Base-by-base conservation (phyloP, 2,113 vertebrate genomes). In the Cyprinus carpio region DNA sequence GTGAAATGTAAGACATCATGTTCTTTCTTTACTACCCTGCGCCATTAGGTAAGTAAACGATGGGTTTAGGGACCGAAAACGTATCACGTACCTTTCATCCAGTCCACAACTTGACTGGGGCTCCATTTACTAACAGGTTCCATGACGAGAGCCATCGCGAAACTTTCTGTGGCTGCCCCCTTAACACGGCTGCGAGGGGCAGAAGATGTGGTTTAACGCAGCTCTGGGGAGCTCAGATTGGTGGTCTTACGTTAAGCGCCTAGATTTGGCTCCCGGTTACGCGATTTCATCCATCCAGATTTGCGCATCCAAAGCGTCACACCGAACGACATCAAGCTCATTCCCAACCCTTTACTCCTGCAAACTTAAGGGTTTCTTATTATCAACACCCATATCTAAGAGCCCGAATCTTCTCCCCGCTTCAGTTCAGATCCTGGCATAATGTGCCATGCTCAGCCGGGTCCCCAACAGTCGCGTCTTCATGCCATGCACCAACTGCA, bases 51-150 rank as follows among this genome's bases (percentile, higher is more conserved):
- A 27, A 25, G 51, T 40, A 40, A 78, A 78, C 34, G 11, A 25
- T 46, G 10, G 77, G 13, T 43, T 80, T 27, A 27, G 13, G 23
- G 9, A 29, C 1, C 43, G 29, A 51, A 81, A 82, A 37, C 65
- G 81, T 46, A 71, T 43, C 9, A 64, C 85, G 79, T 93, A 96
- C 96, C 96, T 96, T 96, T 96, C 96, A 96, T 96, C 96, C 96
- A 96, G 92, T 96, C 96, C 91, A 96, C 96, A 85, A 96, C 96
- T 91, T 96, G 96, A 91, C 95, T 96, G 87, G 96, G 96, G 86
- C 94, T 96, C 96, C 96, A 96, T 93, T 96, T 96, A 89, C 96
- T 96, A 89, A 96, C 96, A 11, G 96, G 96, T 92, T 96, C 96
- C 96, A 96, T 96, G 86, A 96, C 96, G 83, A 96, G 93, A 83